Evolutionary conservation across 2,888 invertebrate species (phyloP).

Genomic region (Caenorhabditis wallacei): DNA sequence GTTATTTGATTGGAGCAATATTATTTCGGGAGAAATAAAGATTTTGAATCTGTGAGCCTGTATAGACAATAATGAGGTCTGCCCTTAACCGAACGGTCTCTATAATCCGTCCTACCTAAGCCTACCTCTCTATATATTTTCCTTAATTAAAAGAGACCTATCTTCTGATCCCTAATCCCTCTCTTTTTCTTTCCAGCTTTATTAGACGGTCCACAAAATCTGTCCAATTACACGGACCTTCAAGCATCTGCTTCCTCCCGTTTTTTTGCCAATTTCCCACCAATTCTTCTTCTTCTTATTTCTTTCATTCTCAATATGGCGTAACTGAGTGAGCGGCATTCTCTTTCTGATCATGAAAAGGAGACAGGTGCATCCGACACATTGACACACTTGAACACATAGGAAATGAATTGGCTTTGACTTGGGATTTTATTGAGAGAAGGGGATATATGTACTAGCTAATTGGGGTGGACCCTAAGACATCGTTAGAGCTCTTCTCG

Average conservation of each 20-base stretch:
- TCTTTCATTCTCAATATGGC: conserved; percentile 55
- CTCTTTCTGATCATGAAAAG: conserved; percentile 11
- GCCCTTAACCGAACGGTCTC: background rate
- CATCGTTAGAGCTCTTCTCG: conserved; percentile 7
- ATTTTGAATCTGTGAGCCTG: no score
- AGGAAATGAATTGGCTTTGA: conserved; percentile 35
- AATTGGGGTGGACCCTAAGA: conserved; percentile 36
- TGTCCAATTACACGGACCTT: conserved; percentile 37
- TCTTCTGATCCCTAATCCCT: conserved; percentile 10
- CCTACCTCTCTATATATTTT: background rate
- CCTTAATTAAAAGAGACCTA: conserved; percentile 43
- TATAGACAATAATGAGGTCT: no score
- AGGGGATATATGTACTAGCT: conserved; percentile 34
- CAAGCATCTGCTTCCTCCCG: conserved; percentile 36
- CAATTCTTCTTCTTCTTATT: conserved; percentile 32
- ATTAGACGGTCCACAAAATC: conserved; percentile 44
- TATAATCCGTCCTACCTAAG: conserved; percentile 5
- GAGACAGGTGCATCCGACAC: conserved; percentile 64
- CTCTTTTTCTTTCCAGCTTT: conserved; percentile 24
- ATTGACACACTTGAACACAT: conserved; percentile 58
- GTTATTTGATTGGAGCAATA: background rate
- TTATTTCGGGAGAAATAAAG: background rate
- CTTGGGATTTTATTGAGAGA: background rate
- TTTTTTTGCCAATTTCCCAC: conserved; percentile 24
- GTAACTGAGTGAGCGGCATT: conserved; percentile 50